Evolutionary conservation across 2,113 vertebrate genomes (phyloP), one percentile per base, ranked within the genome.

Genomic region (Procapra przewalskii): DNA sequence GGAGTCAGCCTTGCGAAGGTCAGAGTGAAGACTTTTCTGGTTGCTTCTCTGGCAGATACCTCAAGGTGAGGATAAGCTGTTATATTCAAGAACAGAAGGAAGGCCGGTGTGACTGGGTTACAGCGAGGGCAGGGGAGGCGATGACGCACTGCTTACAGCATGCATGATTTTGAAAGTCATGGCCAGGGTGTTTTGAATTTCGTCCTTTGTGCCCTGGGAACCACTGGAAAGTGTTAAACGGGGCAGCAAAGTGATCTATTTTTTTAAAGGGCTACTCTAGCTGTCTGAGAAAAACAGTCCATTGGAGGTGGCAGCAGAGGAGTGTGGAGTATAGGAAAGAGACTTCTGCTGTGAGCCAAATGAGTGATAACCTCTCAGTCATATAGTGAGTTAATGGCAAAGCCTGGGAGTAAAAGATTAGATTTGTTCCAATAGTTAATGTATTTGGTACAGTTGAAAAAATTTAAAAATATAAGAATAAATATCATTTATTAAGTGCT

Each of bases 241-340:
- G 52, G 84, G 31, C 77, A 94, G 25, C 83, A 59, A 81, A 84
- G 36, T 17, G 55, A 80, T 40, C 33, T 57, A 12, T 93, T 43
- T 40, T 95, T 95, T 95, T 54, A 93, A 88, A 92, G 85, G 45
- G 48, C 27, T n/a, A 10, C n/a, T 94, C 77, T 50, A 54, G 40
- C 81, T n/a, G 21, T 67, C 55, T 60, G n/a, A 89, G 77, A n/a
- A 52, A 94, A 91, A 83, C 16, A 36, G 45, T 48, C 60, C 15
- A 11, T 33, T 12, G 4, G 21, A 36, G 60, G 15, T 92, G 31
- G 52, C 25, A 36, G 75, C 31, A 21, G 48, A 88, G 40, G 90
- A 94, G 40, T 27, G n/a, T 10, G 52, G 36, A 48, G 29, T 17
- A 36, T 5, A 40, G 54, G 59, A 25, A 71, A 88, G 40, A 83